These are phyloP conservation scores for Oryctolagus cuniculus DNA, from an alignment of 2,113 vertebrate species.

Conservation along the genomic window DNA sequence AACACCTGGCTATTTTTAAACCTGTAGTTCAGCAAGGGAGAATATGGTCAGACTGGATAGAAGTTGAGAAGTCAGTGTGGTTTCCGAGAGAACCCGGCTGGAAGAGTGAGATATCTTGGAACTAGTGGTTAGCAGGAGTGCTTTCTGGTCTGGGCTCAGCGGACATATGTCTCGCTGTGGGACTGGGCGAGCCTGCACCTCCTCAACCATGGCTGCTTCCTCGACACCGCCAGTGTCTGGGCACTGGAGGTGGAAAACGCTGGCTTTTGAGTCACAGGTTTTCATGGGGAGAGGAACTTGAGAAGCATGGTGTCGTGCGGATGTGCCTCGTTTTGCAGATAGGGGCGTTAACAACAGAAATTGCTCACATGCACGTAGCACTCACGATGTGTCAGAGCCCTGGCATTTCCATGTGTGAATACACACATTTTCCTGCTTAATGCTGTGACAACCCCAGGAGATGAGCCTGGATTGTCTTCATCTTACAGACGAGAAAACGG, in stretches of 20 bases:
- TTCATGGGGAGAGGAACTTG: background rate
- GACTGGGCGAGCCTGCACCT: background rate
- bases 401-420: background rate
- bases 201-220: background rate
- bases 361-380: background rate
- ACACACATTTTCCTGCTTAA: background rate
- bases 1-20: constrained; percentile 54
- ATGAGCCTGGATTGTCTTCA: background rate
- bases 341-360: background rate
- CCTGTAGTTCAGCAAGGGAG: constrained; percentile 34
- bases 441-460: background rate
- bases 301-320: background rate
- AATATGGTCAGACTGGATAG: background rate
- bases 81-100: background rate
- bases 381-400: background rate
- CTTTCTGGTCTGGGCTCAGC: background rate
- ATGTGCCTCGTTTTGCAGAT: background rate
- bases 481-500: background rate
- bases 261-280: background rate
- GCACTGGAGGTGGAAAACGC: background rate
- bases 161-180: background rate
- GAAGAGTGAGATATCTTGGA: background rate
- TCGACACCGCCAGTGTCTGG: background rate
- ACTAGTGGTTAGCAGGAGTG: background rate
- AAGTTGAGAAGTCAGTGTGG: background rate